Percentiles rank a stretch among this genome's conserved stretches.
phyloP scores from a whole-genome alignment of 2,797 vertebrate species.

The Rhinatrema bivittatum region DNA sequence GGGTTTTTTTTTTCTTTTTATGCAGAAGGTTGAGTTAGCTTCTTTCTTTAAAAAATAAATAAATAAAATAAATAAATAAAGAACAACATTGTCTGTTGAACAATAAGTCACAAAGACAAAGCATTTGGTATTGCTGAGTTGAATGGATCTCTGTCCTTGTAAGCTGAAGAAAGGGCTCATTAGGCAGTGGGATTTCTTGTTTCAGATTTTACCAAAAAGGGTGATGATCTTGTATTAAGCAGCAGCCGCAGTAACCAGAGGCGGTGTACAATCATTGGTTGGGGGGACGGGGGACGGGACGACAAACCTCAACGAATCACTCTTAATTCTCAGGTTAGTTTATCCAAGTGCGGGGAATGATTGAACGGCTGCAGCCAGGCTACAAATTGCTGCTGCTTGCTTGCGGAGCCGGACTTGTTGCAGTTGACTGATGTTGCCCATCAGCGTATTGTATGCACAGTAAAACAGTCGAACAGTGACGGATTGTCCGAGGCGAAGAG shows the following conservation, averaged over 20 bases:
- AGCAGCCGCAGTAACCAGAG: slow-evolving; percentile 51
- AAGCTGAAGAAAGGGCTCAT: slow-evolving; percentile 57
- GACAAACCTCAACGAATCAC: slow-evolving; percentile 59
- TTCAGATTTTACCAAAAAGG: slow-evolving; percentile 57
- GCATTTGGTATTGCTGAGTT: too few relatives aligned
- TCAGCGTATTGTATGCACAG: slow-evolving; percentile 71
- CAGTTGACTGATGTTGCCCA: slow-evolving; percentile 62
- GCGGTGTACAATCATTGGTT: slow-evolving; percentile 38
- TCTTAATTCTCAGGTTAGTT: slow-evolving; percentile 46
- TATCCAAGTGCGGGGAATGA: slow-evolving; percentile 43
- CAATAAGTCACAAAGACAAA: too few relatives aligned
- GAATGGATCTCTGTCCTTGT: slow-evolving; percentile 33
- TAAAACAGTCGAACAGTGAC: slow-evolving; percentile 68
- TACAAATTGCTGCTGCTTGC: slow-evolving; percentile 54
- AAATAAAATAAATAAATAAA: too few relatives aligned
- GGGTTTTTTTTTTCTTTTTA: too few relatives aligned
- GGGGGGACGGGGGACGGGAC: neutral
- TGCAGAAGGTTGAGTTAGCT: too few relatives aligned
- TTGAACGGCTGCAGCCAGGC: slow-evolving; percentile 42
- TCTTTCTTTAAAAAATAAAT: too few relatives aligned
- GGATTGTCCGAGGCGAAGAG: slow-evolving; percentile 61
- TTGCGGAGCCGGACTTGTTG: slow-evolving; percentile 44
- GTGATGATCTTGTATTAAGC: slow-evolving; percentile 62
- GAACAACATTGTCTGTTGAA: too few relatives aligned
- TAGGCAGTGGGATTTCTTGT: slow-evolving; percentile 57